phyloP scores from a whole-genome alignment of 2,888 invertebrate genomes.

The Amblyteles armatorius region DNA sequence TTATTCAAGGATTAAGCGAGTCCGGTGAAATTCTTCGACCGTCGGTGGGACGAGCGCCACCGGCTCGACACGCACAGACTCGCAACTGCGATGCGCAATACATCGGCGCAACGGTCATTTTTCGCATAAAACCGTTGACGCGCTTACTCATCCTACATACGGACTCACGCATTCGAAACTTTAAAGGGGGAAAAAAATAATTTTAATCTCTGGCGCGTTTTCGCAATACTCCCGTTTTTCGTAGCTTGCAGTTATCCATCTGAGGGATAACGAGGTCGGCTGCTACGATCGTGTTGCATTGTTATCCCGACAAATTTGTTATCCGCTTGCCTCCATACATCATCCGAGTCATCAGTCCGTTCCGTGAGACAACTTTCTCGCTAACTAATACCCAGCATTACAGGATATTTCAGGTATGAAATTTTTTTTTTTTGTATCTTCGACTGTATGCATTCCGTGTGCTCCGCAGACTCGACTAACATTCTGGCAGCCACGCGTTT shows the following conservation, averaged over 20 bases:
- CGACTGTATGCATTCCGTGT: neutral
- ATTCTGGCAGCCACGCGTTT: neutral
- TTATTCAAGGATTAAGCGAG: neutral
- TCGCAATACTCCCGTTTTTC: neutral
- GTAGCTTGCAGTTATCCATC: neutral
- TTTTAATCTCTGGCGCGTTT: neutral
- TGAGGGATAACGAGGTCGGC: neutral
- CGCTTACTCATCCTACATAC: too few species aligned
- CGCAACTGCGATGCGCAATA: neutral
- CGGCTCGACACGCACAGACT: neutral
- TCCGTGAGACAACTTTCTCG: neutral
- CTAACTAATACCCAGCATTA: neutral
- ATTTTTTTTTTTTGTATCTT: neutral
- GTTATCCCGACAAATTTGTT: neutral
- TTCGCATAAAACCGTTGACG: neutral
- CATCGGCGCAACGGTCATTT: neutral
- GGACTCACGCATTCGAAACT: neutral
- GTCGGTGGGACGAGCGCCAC: neutral
- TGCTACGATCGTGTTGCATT: neutral
- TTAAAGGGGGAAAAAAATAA: neutral
- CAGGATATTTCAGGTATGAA: neutral
- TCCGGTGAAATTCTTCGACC: neutral
- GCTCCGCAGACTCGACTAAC: constrained; percentile 6
- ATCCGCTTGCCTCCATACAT: neutral
- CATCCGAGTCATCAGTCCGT: constrained; percentile 9